Evolutionary conservation across 2,797 vertebrate species (phyloP).

Genomic region (Ctenosaura bakeri): DNA sequence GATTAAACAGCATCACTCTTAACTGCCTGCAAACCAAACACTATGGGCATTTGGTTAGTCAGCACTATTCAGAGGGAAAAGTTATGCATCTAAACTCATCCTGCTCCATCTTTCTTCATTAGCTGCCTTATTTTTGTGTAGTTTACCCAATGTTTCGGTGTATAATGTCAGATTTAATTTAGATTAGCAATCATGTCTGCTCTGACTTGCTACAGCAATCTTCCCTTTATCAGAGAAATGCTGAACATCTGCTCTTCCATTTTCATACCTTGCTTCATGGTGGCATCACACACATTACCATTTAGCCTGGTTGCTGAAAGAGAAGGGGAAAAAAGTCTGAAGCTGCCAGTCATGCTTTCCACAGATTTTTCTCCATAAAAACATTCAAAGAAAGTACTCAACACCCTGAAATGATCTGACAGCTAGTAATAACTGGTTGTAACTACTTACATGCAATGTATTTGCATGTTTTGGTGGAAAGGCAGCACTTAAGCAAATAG

Average conservation of each 20-base stretch:
- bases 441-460: background rate
- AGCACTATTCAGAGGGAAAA: background rate
- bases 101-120: background rate
- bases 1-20: conserved; percentile 68
- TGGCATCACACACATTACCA: background rate
- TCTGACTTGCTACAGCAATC: background rate
- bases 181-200: background rate
- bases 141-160: background rate
- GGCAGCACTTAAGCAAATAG: too few relatives aligned
- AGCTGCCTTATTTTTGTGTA: background rate
- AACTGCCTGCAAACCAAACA: conserved; percentile 44
- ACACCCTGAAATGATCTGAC: background rate
- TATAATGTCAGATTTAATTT: conserved; percentile 25
- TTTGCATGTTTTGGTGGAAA: too few relatives aligned
- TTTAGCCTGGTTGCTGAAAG: background rate
- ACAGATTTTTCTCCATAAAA: background rate
- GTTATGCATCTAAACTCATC: background rate
- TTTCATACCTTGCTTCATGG: background rate
- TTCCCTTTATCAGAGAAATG: background rate
- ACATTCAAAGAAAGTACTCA: background rate
- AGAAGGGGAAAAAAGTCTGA: background rate
- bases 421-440: background rate
- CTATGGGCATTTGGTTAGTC: conserved; percentile 16
- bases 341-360: background rate
- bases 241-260: background rate